Conservation (phyloP, 2,888 invertebrate genomes). For the Ceriagrion tenellum region DNA sequence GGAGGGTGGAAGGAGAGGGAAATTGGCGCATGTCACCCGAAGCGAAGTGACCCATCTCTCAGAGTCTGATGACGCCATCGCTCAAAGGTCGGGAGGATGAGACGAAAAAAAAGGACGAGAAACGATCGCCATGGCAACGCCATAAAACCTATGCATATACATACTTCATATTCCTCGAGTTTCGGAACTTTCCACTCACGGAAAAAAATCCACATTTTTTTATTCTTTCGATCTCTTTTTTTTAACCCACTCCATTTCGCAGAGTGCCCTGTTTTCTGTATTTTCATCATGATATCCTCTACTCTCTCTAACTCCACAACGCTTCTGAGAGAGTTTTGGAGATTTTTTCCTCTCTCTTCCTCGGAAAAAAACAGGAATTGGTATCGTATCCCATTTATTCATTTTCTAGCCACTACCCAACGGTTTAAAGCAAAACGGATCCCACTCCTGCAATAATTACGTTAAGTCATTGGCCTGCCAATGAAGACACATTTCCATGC, state of each 20-base stretch:
- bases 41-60: slow-evolving; percentile 55
- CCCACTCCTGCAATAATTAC: neutral
- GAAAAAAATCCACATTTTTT: neutral
- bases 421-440: neutral
- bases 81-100: slow-evolving; percentile 10
- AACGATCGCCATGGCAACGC: neutral
- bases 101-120: neutral
- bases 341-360: neutral
- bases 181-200: neutral
- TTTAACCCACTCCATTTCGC: neutral
- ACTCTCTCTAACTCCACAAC: neutral
- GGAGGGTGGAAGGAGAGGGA: neutral
- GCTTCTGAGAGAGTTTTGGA: neutral
- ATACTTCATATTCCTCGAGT: neutral
- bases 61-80: slow-evolving; percentile 37
- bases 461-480: too few species aligned
- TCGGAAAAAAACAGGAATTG: too few species aligned
- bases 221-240: neutral
- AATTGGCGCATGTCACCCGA: neutral
- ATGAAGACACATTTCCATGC: neutral
- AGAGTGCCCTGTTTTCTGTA: slow-evolving; percentile 34
- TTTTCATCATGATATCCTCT: neutral
- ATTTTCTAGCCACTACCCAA: neutral
- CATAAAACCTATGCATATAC: slow-evolving; percentile 31
- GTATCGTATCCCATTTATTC: too few species aligned